Conservation (phyloP, 1,140 invertebrate species). For the Tenebrio molitor region DNA sequence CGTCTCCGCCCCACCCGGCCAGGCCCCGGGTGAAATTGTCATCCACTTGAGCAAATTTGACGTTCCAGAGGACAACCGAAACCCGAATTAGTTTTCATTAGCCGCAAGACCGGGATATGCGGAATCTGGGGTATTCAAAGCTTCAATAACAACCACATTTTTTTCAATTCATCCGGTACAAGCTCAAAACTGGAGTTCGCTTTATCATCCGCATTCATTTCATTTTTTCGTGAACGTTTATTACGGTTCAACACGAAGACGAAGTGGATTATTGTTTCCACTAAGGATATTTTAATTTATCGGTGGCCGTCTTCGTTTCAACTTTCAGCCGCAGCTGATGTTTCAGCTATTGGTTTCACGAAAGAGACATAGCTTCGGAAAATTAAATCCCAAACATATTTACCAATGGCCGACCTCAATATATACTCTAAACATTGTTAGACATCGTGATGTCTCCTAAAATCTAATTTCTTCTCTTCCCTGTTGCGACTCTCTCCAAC, state of each 20-base stretch:
- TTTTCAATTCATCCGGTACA: conserved; percentile 11
- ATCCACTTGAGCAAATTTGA: conserved; percentile 29
- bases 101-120: conserved; percentile 19
- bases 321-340: not conserved
- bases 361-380: conserved; percentile 28
- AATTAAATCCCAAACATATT: conserved; percentile 33
- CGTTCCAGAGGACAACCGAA: not conserved
- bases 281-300: conserved; percentile 27
- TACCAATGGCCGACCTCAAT: conserved; percentile 32
- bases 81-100: conserved; percentile 29
- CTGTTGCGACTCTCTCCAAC: conserved; percentile 2
- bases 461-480: conserved; percentile 28
- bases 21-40: not conserved
- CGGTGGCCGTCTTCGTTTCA: not conserved
- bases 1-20: not conserved
- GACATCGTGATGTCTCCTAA: conserved; percentile 26
- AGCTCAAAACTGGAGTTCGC: not conserved
- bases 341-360: conserved; percentile 14
- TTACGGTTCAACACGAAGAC: conserved; percentile 19
- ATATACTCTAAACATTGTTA: conserved; percentile 37
- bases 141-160: conserved; percentile 12
- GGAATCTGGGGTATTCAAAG: conserved; percentile 7
- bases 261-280: conserved; percentile 2
- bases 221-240: conserved; percentile 22
- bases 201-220: conserved; percentile 27